Evolutionary conservation across 2,113 vertebrate species (phyloP), one percentile per base, ranked within the genome.

Genomic region (Mastomys coucha): DNA sequence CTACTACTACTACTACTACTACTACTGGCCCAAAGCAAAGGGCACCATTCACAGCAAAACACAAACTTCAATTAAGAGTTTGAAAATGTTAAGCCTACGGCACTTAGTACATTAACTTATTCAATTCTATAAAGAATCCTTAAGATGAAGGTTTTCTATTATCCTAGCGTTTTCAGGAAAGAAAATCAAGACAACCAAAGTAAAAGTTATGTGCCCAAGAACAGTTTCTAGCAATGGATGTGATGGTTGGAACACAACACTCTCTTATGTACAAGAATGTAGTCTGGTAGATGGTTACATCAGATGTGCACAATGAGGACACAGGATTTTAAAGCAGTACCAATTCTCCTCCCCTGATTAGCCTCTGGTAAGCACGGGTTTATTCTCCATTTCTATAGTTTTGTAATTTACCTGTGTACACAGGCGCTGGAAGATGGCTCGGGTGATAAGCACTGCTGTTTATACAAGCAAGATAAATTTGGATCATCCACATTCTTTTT

Each of bases 11-110:
- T 10, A 28, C 63, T 4, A 28, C 33, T 16, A 36, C 67, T 16
- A 26, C 76, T 36, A 33, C n/a, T 73, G 39, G 2, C 14, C 53
- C 70, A 84, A 82, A 92, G 26, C 72, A 93, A 90, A 31, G 31
- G 31, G 36, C 26, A 73, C 20, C 67, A 80, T 63, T 49, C 51
- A 91, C 36, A n/a, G 0, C 51, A 92, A 45, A 51, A 49, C 91
- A 82, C 49, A 88, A 76, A 93, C 28, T 33, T n/a, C 82, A 95
- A 69, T 51, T 88, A 69, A 80, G 45, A 94, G n/a, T 82, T 31
- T 60, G 65, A 88, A 91, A 75, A 91, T 39, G 49, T 26, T 87
- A 86, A 88, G 70, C 56, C n/a, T 51, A 88, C 24, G 75, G 31
- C 92, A 36, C 33, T 78, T 91, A 60, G 95, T 90, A 93, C 33